Evolutionary conservation across 2,113 vertebrate genomes (phyloP).

Genomic region (Jacana jacana): DNA sequence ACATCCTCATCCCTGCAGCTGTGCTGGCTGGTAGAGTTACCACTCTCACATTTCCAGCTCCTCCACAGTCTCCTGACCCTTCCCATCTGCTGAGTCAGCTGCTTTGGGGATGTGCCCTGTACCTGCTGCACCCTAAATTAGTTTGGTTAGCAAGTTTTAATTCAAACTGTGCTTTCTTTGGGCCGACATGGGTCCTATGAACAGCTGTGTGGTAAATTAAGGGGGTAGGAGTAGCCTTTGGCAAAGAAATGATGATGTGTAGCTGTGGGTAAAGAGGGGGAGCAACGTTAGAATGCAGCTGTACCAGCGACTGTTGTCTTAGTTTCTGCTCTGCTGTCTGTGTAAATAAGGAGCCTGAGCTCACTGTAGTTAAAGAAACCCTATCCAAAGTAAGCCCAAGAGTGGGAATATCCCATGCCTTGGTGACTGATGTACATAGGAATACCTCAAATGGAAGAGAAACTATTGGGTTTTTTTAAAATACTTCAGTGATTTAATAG

Average conservation of each 20-base stretch:
- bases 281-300: neutral
- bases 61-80: neutral
- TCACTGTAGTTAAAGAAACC: neutral
- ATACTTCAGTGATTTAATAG: neutral
- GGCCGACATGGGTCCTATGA: neutral
- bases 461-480: neutral
- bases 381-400: neutral
- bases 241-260: neutral
- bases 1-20: slow-evolving; percentile 3
- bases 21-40: neutral
- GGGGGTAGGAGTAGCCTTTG: neutral
- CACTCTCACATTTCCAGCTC: neutral
- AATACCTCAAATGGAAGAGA: neutral
- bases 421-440: neutral
- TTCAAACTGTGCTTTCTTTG: neutral
- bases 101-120: neutral
- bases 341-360: neutral
- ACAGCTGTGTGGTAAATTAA: neutral
- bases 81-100: neutral
- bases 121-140: neutral
- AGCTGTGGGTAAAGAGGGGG: neutral
- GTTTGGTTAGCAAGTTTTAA: neutral
- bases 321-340: neutral
- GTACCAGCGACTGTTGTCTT: neutral
- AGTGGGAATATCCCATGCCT: neutral